Base-by-base conservation (phyloP, 1,140 invertebrate genomes). In the Holcopasites calliopsidis region DNA sequence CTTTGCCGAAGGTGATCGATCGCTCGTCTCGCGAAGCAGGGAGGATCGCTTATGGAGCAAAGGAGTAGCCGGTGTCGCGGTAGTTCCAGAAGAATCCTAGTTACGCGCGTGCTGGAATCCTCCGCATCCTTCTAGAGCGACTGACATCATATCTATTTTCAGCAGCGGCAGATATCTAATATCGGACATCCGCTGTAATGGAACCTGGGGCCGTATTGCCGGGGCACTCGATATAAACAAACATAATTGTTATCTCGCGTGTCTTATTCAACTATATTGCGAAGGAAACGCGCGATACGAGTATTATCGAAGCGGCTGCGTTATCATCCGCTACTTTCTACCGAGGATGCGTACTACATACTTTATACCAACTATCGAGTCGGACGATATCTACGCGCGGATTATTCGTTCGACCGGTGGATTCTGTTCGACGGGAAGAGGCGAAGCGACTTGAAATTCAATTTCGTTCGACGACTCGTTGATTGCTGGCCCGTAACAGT, bases 201-300 rank as follows among this genome's bases (percentile, higher is more conserved):
- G 28, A 71, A 82, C 44, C 42, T 52, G 74, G 81, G 79, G 71
- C 62, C 64, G 42, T 13, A 23, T 26, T 23, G 33, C 40, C n/a
- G 28, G 33, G 11, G 40, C 4, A 68, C 49, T 31, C 50, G 42
- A 26, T 57, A 26, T 40, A 81, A 72, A 81, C 66, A 72, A 77
- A 79, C 75, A 44, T 81, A 61, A 81, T 82, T 81, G 74, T 77
- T 82, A 81, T 77, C 80, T 82, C 49, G 35, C 31, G 73, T 72
- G 68, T 80, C 61, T 80, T 52, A 28, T 42, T 68, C 52, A 42
- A 80, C 70, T 58, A 26, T 7, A 23, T 31, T 28, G 28, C 40
- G 11, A 47, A 66, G 60, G 31, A 74, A 44, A 35, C 33, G 18
- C 28, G 18, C 7, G 13, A 35, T 42, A 40, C 5, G 18, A 35